phyloP scores from a whole-genome alignment of 2,797 vertebrate genomes.

The Rhynchonycteris naso region DNA sequence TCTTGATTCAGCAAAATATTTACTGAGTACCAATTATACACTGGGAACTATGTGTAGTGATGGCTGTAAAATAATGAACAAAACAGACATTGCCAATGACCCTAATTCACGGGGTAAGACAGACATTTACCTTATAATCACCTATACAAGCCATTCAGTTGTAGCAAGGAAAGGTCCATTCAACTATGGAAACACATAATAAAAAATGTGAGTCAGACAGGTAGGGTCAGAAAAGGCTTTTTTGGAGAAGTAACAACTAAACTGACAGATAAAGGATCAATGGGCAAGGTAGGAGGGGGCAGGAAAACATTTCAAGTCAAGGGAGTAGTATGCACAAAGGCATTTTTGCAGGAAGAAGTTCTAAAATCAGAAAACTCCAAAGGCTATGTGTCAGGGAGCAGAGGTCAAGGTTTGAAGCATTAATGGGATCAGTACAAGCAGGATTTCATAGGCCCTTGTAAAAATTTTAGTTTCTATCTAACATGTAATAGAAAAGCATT shows the following conservation, averaged over 20 bases:
- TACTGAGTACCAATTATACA: background rate
- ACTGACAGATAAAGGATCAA: background rate
- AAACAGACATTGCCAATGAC: background rate
- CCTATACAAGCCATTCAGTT: background rate
- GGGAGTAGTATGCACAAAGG: background rate
- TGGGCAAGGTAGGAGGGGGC: background rate
- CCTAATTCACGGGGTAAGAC: background rate
- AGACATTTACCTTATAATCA: background rate
- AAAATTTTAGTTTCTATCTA: background rate
- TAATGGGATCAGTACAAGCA: background rate
- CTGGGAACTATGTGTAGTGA: background rate
- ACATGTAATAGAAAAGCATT: background rate
- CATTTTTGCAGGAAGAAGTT: background rate
- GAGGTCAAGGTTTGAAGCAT: background rate
- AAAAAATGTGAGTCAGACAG: background rate
- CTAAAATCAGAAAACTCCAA: background rate
- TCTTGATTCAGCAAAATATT: background rate
- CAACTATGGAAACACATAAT: background rate
- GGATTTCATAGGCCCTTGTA: background rate
- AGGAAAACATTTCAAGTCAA: background rate
- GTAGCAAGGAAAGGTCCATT: background rate
- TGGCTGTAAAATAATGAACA: background rate
- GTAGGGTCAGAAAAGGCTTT: background rate
- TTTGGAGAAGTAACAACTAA: background rate
- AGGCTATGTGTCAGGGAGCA: too few relatives aligned